Conservation (phyloP, 2,797 vertebrate genomes). For the Odontamblyopus rebecca region DNA sequence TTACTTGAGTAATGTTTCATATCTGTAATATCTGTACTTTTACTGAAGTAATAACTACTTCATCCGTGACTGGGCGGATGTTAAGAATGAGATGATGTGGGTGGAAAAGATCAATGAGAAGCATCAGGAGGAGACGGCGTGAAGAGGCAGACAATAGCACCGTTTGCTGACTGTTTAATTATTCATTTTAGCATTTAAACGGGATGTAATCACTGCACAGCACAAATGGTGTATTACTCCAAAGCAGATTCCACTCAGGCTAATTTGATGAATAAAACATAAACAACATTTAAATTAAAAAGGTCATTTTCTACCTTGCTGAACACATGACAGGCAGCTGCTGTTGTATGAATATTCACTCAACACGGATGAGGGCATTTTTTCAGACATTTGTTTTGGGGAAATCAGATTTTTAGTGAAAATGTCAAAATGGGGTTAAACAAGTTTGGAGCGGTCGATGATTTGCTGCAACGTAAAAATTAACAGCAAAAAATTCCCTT, state of each 20-base stretch:
- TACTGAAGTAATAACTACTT: too few relatives aligned
- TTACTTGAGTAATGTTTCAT: too few relatives aligned
- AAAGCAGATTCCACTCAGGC: conserved; percentile 7
- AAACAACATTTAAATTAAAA: conserved; percentile 25
- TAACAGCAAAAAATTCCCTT: too few relatives aligned
- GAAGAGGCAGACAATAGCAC: conserved; percentile 29
- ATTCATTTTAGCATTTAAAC: conserved; percentile 41
- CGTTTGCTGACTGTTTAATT: conserved; percentile 48
- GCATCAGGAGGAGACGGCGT: conserved; percentile 17
- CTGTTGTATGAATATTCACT: conserved; percentile 13
- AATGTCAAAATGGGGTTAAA: neutral
- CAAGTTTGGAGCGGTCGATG: too few relatives aligned
- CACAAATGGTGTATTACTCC: neutral
- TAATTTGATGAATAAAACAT: conserved; percentile 40
- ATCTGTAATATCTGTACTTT: too few relatives aligned
- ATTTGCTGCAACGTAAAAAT: too few relatives aligned
- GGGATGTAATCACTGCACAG: conserved; percentile 23
- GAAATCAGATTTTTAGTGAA: neutral
- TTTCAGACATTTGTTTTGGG: neutral
- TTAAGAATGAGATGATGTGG: conserved; percentile 12
- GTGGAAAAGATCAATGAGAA: conserved; percentile 27
- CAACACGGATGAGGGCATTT: neutral
- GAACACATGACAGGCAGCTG: conserved; percentile 24
- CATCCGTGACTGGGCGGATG: neutral
- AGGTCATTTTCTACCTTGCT: conserved; percentile 33